A percentile compares a stretch with the other conserved stretches of the same genome.
phyloP scores from a whole-genome alignment of 1,140 invertebrate genomes.

The Nasonia vitripennis region DNA sequence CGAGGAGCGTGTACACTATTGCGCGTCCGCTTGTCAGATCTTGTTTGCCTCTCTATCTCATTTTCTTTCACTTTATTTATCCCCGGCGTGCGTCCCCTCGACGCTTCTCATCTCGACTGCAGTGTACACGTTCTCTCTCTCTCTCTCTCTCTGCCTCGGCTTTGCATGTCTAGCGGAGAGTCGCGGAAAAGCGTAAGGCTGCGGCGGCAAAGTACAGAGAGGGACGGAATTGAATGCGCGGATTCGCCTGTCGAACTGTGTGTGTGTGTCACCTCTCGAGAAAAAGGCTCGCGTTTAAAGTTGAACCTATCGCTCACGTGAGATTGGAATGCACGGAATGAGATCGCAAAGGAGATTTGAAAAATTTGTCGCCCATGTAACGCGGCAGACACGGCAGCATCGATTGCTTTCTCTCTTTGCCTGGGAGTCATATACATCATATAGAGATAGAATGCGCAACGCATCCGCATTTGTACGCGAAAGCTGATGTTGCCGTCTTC shows the following conservation, averaged over 20 bases:
- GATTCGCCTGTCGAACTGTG: too few species aligned
- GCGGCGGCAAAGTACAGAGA: too few species aligned
- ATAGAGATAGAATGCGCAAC: slow-evolving; percentile 28
- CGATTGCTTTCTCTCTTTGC: slow-evolving; percentile 33
- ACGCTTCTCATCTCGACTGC: background rate
- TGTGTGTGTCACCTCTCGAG: too few species aligned
- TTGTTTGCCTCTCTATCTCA: slow-evolving; percentile 40
- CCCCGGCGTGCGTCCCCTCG: background rate
- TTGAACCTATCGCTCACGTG: background rate
- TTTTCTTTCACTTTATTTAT: slow-evolving; percentile 43
- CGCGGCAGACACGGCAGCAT: background rate
- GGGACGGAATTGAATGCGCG: too few species aligned
- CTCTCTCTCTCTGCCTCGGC: background rate
- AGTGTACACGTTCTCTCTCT: too few species aligned
- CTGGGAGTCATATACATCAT: too few species aligned
- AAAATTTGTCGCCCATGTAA: background rate
- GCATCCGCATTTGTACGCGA: slow-evolving; percentile 36
- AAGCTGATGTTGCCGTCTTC: slow-evolving; percentile 37
- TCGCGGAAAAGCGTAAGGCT: background rate
- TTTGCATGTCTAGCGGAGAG: background rate
- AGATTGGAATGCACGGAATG: background rate
- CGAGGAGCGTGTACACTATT: background rate
- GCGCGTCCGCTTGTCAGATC: slow-evolving; percentile 23
- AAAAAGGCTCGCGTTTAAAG: too few species aligned
- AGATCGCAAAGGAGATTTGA: background rate